Percentiles rank a stretch among this genome's conserved stretches.
phyloP scores from a whole-genome alignment of 2,888 invertebrate genomes.

The Incurvaria masculella region DNA sequence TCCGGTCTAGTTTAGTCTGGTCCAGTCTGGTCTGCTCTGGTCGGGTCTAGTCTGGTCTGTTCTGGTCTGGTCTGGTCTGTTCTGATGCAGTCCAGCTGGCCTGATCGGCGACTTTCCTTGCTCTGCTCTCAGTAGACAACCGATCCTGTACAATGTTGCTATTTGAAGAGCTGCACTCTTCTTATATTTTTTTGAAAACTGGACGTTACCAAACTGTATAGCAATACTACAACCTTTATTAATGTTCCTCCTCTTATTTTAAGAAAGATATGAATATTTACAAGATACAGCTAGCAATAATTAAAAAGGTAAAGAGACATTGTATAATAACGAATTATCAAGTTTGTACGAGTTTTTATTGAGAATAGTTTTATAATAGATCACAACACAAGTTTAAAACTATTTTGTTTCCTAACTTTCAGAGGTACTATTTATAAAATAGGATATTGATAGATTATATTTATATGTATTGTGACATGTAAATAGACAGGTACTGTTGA shows the following conservation, averaged over 20 bases:
- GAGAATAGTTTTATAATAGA: conserved; percentile 54
- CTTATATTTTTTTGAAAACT: conserved; percentile 36
- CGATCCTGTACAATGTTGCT: conserved; percentile 33
- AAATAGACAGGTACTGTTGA: conserved; percentile 43
- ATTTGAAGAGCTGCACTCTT: conserved; percentile 57
- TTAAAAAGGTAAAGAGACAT: conserved; percentile 35
- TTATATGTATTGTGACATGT: conserved; percentile 55
- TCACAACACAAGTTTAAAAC: conserved; percentile 40
- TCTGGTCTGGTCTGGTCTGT: too few relatives aligned
- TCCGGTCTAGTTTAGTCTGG: too few relatives aligned
- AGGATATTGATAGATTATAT: conserved; percentile 61
- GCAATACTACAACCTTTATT: conserved; percentile 52
- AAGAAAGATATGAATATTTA: conserved; percentile 57
- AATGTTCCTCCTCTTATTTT: conserved; percentile 58
- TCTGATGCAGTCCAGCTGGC: too few relatives aligned
- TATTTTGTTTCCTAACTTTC: conserved; percentile 60
- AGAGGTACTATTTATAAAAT: conserved; percentile 62
- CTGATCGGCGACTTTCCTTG: neutral
- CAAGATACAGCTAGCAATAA: conserved; percentile 55
- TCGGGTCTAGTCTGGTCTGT: too few relatives aligned
- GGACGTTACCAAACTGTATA: conserved; percentile 50
- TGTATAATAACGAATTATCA: conserved; percentile 39
- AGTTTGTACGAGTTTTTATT: conserved; percentile 54
- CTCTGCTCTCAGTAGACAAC: neutral
- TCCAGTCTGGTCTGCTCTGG: too few relatives aligned